Evolutionary conservation across 2,113 vertebrate genomes (phyloP).

Genomic region (Fulica atra): DNA sequence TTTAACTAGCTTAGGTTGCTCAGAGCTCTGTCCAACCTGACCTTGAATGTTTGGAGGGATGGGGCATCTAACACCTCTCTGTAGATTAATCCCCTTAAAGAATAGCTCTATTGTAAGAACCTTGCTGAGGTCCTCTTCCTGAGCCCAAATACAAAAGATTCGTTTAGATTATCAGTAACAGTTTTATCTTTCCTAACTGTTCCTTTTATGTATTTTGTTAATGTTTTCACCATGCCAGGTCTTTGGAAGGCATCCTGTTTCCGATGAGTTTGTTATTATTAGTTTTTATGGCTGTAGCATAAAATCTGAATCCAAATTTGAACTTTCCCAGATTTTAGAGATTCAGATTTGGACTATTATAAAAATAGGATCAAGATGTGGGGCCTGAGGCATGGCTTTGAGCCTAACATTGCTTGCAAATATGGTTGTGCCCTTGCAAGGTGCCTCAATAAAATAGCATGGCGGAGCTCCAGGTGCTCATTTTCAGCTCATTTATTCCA

Average conservation of each 20-base stretch:
- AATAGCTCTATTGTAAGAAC: not conserved
- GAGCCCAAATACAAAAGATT: not conserved
- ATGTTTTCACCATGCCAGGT: not conserved
- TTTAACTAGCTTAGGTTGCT: no score
- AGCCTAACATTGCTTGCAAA: not conserved
- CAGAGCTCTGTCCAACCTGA: no score
- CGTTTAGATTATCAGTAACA: not conserved
- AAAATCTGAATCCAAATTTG: conserved; percentile 16
- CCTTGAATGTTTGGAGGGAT: no score
- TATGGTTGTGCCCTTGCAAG: not conserved
- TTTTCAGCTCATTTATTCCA: conserved; percentile 17
- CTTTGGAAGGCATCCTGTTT: conserved; percentile 22
- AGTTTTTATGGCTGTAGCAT: conserved; percentile 20
- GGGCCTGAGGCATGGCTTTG: not conserved
- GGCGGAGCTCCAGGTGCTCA: not conserved
- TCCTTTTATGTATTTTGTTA: not conserved
- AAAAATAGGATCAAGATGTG: not conserved
- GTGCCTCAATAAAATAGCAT: not conserved
- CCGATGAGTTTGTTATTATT: conserved; percentile 35
- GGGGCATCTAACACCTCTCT: no score
- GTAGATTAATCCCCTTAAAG: not conserved
- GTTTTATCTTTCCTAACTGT: not conserved
- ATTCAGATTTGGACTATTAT: not conserved
- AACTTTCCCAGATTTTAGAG: conserved; percentile 32
- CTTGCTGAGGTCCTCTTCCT: not conserved